These are phyloP conservation scores for Phyllotis vaccarum DNA, from an alignment of 2,797 vertebrate genomes.

Conservation along the genomic window DNA sequence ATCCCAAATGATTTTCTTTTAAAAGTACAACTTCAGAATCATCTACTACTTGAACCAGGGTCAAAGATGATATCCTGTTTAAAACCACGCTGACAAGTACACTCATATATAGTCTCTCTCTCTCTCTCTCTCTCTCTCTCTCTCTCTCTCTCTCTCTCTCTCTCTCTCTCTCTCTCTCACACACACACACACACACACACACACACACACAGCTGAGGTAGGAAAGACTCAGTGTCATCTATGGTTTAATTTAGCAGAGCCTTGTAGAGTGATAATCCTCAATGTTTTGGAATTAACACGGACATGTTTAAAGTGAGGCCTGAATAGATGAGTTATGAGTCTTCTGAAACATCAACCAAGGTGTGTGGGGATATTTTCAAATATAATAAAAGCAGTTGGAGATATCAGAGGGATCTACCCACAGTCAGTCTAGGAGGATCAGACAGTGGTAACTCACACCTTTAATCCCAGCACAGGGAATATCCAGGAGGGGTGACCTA, in stretches of 20 bases:
- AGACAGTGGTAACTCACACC: too few species aligned
- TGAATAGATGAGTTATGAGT: not conserved
- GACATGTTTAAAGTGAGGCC: not conserved
- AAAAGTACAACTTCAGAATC: constrained; percentile 36
- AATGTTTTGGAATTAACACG: not conserved
- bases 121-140: too few species aligned
- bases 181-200: too few species aligned
- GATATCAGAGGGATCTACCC: too few species aligned
- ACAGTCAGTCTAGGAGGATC: too few species aligned
- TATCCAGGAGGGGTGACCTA: too few species aligned
- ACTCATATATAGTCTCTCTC: too few species aligned
- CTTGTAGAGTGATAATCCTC: not conserved
- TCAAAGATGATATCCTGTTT: not conserved
- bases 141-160: too few species aligned
- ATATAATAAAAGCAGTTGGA: too few species aligned
- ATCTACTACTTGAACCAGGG: not conserved
- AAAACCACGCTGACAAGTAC: not conserved
- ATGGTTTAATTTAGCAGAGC: not conserved
- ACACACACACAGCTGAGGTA: not conserved
- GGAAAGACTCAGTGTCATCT: not conserved
- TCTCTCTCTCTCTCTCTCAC: too few species aligned
- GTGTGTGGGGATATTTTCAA: too few species aligned
- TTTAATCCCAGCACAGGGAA: too few species aligned
- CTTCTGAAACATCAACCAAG: not conserved
- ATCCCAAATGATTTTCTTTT: not conserved